Evolutionary conservation across 2,797 vertebrate genomes (phyloP), one percentile per base, ranked within the genome.

Genomic region (Hydrolagus colliei): DNA sequence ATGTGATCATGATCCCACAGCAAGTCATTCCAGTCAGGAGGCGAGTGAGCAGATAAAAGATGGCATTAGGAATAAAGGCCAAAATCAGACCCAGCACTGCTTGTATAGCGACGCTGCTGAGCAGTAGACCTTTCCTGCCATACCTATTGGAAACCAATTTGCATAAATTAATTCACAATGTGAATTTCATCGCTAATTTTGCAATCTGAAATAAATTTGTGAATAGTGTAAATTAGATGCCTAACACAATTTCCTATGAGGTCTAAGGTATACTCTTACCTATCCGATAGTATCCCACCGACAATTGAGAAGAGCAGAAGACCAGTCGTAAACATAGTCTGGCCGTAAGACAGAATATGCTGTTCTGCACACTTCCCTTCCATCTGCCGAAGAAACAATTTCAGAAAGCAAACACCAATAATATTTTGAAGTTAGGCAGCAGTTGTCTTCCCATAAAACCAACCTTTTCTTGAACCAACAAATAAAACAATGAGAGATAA

Each of bases 231-330:
- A 6, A 52, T 52, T 6, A 52, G 41, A 52, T 52, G 41, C 41
- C 41, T 52, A 3, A 52, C 6, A 1, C 41, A 52, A 52, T 52
- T 52, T 6, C 41, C 41, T 52, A 52, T 52, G 41, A 52, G 41
- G 41, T 72, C 67, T 22, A 72, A 88, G 35, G 35, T 59, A 85
- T 4, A 27, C 73, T 27, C 2, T 13, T 89, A 92, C 92, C 90
- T 85, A 92, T 94, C 93, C 7, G 93, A 92, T 9, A 93, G 4
- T 0, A 90, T 86, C 86, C 93, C 93, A 41, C 90, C 91, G 10
- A 93, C 86, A 86, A 93, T 88, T 32, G 93, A 93, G 1, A 93
- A 93, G 68, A 94, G 86, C 63, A 94, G 90, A 71, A 92, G 89
- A 0, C 93, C 93, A 0, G 88, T 88, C 91, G 92, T 92, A 89